Conservation (phyloP, 2,113 vertebrate species). For the Hemicordylus capensis region DNA sequence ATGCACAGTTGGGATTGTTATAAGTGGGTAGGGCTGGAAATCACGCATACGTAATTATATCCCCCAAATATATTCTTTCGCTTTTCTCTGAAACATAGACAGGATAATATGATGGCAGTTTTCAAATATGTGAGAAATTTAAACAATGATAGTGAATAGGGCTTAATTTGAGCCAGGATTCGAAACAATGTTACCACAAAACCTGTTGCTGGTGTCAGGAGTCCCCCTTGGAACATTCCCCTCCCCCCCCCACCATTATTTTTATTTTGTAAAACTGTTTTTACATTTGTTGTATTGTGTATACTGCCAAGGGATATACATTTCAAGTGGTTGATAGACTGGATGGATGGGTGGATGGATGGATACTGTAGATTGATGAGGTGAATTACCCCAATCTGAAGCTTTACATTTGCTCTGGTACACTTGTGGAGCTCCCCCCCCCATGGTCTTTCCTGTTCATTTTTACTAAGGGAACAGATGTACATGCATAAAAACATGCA, state of each 20-base stretch:
- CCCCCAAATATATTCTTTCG: not conserved
- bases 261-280: no score
- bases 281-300: no score
- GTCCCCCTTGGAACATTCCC: not conserved
- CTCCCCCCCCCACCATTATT: no score
- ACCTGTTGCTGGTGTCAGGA: not conserved
- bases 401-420: not conserved
- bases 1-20: not conserved
- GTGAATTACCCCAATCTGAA: not conserved
- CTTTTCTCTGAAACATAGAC: not conserved
- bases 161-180: not conserved
- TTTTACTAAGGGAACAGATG: not conserved
- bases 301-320: no score
- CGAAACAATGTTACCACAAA: not conserved
- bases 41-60: not conserved
- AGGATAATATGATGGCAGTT: not conserved
- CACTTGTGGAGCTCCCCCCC: not conserved
- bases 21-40: conserved; percentile 12
- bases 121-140: not conserved
- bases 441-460: not conserved
- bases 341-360: no score
- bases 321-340: no score
- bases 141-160: not conserved
- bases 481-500: not conserved
- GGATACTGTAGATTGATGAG: no score